A percentile compares a stretch with the other conserved stretches of the same genome.
These are phyloP conservation scores for Limosa lapponica DNA, from an alignment of 2,797 vertebrate species.

Conservation along the genomic window DNA sequence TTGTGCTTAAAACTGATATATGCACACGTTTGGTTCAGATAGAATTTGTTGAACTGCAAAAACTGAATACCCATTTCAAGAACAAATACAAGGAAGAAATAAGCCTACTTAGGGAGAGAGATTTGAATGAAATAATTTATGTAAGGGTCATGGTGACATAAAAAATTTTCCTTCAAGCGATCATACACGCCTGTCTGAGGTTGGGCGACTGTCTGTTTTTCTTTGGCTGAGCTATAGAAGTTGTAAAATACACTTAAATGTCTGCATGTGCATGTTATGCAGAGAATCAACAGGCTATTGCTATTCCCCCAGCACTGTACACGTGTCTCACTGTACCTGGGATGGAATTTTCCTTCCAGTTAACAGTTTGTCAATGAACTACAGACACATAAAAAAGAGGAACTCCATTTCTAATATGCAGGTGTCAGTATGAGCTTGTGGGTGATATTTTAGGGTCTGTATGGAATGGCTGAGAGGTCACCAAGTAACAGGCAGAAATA, in stretches of 20 bases:
- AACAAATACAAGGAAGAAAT: not conserved
- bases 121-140: not conserved
- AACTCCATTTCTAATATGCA: not conserved
- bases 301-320: not conserved
- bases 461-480: not conserved
- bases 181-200: rapidly evolving
- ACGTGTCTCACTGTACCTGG: rapidly evolving
- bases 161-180: not conserved
- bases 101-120: not conserved
- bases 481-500: not conserved
- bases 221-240: not conserved
- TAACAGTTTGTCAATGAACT: not conserved
- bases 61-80: not conserved
- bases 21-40: not conserved
- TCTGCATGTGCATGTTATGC: not conserved
- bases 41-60: not conserved
- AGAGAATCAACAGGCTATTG: not conserved
- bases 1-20: not conserved
- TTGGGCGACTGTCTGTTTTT: not conserved
- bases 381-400: not conserved
- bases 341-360: not conserved
- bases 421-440: not conserved
- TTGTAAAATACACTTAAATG: not conserved
- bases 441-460: not conserved
- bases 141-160: not conserved